Base-by-base conservation (phyloP, 2,888 invertebrate species). In the Perizoma affinitatum region DNA sequence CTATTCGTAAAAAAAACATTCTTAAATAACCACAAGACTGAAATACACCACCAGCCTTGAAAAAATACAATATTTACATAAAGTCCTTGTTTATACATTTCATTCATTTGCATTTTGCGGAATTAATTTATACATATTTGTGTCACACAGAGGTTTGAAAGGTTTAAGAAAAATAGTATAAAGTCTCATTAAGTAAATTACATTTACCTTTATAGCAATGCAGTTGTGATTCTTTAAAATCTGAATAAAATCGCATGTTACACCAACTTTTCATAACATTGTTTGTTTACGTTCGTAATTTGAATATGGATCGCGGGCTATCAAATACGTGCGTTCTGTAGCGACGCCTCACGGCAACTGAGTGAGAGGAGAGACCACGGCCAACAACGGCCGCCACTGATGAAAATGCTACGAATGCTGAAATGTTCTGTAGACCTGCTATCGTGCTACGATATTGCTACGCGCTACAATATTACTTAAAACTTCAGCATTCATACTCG, bases 241-340 rank as follows among this genome's bases (percentile, higher is more conserved):
- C 56, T 61, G 66, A 70, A 38, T 65, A 63, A 70, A 72, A 68
- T 70, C 67, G 55, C 76, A 74, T 73, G 62, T 63, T 74, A 72
- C 65, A 72, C 68, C 44, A 80, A 75, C 69, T 74, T 75, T 70
- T 63, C 55, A 66, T 78, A 76, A 82, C 80, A 71, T 70, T 70
- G 75, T 74, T 78, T 76, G 74, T 79, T 78, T 74, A 80, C 78
- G 76, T 75, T 76, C 79, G 78, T 76, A 60, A 67, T 66, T 63
- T 49, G 44, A 50, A 43, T 65, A 69, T 42, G 41, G 57, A 60
- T 62, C 58, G 58, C 61, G 65, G 52, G 58, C 42, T 56, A 46
- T 55, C 38, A 63, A 66, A 61, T 65, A 66, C 83, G 78, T 77
- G 71, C 73, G 68, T 66, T 65, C 62, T 11, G 69, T 61, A 60